Base-by-base conservation (phyloP, 2,888 invertebrate genomes). In the Ophonus ardosiacus region DNA sequence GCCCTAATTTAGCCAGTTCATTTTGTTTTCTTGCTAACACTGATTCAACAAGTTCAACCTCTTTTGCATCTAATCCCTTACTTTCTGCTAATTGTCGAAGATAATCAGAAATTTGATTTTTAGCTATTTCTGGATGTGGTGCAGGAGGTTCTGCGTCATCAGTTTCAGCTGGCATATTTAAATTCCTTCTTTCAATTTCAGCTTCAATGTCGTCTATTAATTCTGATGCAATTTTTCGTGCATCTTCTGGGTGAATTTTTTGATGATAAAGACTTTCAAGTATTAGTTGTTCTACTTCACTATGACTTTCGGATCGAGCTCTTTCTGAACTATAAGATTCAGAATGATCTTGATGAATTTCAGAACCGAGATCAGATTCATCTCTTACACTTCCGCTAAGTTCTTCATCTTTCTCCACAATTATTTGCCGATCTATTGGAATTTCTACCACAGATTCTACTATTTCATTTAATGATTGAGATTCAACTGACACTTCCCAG, bases 201-300 rank as follows among this genome's bases (percentile, higher is more conserved):
- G 89, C 90, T 89, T 93, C 93, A 86, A 93, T 93, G 88, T 93
- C 92, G 83, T 92, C 92, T 0, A 93, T 90, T 78, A 93, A 88
- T 86, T 92, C 91, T 86, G 92, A 90, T 1, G 93, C 93, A 56
- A 93, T 91, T 85, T 90, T 89, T 88, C 92, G 90, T 0, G 93
- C 93, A 88, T 93, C 93, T 78, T 92, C 92, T 17, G 91, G 91
- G 68, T 92, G 91, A 43, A 92, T 91, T 88, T 90, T 90, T 87
- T 91, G 91, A 31, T 90, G 90, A 17, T 91, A 90, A 38, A 91
- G 88, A 86, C 91, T 91, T 86, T 92, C 91, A 40, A 91, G 86
- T 43, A 90, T 91, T 10, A 90, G 89, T 86, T 89, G 90, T 88
- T 91, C 90, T 13, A 92, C 91, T 85, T 91, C 90, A 51, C 89